Base-by-base conservation (phyloP, 2,888 invertebrate genomes). In the Heliconius cydno region DNA sequence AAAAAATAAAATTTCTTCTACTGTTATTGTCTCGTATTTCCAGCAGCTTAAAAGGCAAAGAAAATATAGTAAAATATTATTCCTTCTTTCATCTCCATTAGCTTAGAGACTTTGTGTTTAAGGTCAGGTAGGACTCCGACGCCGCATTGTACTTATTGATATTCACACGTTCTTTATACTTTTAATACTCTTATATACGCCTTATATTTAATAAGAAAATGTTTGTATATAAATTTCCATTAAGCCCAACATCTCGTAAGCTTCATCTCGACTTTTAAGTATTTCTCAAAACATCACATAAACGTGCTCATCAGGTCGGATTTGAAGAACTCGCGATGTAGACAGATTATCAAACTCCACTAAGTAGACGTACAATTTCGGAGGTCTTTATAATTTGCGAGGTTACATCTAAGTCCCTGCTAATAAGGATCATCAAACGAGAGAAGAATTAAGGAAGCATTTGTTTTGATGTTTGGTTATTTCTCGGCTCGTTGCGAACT, bases 371-470 rank as follows among this genome's bases (percentile, higher is more conserved):
- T 87, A 87, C 87, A 87, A 90, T 89, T 91, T 88, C 85, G 87
- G 86, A 88, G 89, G 88, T 93, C 90, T 89, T 93, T 92, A 94
- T 92, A 94, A 94, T 94, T 92, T 93, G 90, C 91, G 90, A 92
- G 94, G 94, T 94, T 92, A 92, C 91, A 89, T 88, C 85, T 94
- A 94, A 94, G 93, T 90, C 94, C 88, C 86, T 89, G 90, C 92
- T 94, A 94, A 94, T 94, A 94, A 92, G 94, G 94, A 95, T 94
- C 91, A 94, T 94, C 94, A 92, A 88, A 88, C 85, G 87, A 82
- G 89, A 88, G 92, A 90, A 91, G 93, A 92, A 92, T 93, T 92
- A 92, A 90, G 89, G 87, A 87, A 90, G 90, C 91, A 92, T 92
- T 94, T 94, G 94, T 94, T 94, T 93, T 93, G 90, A 90, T 94